These are phyloP conservation scores for Brachionus plicatilis DNA, from an alignment of 1,140 invertebrate genomes.

Conservation along the genomic window DNA sequence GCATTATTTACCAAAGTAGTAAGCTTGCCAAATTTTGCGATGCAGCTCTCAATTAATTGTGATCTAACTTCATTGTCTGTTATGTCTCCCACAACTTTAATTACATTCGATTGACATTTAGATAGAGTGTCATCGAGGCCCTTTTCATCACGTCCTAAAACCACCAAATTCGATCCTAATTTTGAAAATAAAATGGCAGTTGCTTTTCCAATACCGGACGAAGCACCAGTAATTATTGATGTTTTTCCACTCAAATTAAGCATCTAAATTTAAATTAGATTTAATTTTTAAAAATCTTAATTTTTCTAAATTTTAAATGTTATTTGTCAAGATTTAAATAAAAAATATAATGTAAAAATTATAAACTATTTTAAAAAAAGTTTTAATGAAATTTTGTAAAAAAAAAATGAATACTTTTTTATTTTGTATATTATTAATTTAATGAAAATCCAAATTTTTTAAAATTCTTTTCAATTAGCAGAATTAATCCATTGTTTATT, in stretches of 20 bases:
- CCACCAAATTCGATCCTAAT: conserved; percentile 64
- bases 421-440: too few species aligned
- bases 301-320: not conserved
- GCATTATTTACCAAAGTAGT: conserved; percentile 69
- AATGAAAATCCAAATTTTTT: too few species aligned
- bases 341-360: too few species aligned
- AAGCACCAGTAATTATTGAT: conserved; percentile 60
- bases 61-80: conserved; percentile 69
- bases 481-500: too few species aligned
- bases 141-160: conserved; percentile 70
- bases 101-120: conserved; percentile 58
- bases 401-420: too few species aligned
- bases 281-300: not conserved
- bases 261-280: not conserved
- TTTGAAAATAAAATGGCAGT: conserved; percentile 71
- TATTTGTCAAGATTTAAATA: too few species aligned
- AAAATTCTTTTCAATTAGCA: too few species aligned
- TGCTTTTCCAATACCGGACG: conserved; percentile 75
- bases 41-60: conserved; percentile 66
- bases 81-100: conserved; percentile 60
- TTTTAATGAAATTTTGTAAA: too few species aligned
- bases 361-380: too few species aligned
- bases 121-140: conserved; percentile 63
- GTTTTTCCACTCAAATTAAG: not conserved
- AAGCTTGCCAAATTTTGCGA: not conserved